Evolutionary conservation across 2,888 invertebrate species (phyloP).

Genomic region (Drosophila kambysellisi): DNA sequence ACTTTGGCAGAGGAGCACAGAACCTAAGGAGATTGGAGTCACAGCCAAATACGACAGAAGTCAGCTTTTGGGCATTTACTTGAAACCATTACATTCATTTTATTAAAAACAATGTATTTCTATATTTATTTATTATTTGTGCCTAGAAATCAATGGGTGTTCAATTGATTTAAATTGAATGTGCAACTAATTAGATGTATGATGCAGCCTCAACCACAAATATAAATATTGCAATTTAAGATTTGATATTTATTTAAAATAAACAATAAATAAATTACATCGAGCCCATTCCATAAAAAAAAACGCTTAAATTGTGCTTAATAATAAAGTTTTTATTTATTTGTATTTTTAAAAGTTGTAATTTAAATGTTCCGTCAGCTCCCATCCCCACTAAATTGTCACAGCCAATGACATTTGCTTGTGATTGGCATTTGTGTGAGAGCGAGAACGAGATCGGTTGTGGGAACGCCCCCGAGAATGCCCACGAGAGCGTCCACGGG

Average conservation of each 20-base stretch:
- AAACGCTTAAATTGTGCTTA: neutral
- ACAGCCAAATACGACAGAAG: conserved; percentile 1
- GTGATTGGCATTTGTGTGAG: conserved; percentile 40
- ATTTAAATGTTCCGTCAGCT: neutral
- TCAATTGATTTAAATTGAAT: neutral
- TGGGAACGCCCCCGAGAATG: conserved; percentile 65
- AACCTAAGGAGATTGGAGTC: neutral
- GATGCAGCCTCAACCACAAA: neutral
- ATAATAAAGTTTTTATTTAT: conserved; percentile 6
- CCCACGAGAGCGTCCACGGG: conserved; percentile 61
- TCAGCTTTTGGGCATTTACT: neutral
- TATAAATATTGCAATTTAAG: neutral
- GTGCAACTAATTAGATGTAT: neutral
- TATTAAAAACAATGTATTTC: neutral
- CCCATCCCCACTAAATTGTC: conserved; percentile 2
- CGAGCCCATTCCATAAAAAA: neutral
- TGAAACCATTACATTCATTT: neutral
- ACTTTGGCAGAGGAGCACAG: conserved; percentile 10
- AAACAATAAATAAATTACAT: neutral
- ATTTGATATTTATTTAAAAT: neutral
- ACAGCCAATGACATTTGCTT: conserved; percentile 37
- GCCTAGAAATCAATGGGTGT: neutral
- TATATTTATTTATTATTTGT: neutral
- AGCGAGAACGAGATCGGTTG: conserved; percentile 65
- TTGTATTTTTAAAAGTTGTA: neutral